Evolutionary conservation across 2,113 vertebrate genomes (phyloP).

Genomic region (Elgaria multicarinata): DNA sequence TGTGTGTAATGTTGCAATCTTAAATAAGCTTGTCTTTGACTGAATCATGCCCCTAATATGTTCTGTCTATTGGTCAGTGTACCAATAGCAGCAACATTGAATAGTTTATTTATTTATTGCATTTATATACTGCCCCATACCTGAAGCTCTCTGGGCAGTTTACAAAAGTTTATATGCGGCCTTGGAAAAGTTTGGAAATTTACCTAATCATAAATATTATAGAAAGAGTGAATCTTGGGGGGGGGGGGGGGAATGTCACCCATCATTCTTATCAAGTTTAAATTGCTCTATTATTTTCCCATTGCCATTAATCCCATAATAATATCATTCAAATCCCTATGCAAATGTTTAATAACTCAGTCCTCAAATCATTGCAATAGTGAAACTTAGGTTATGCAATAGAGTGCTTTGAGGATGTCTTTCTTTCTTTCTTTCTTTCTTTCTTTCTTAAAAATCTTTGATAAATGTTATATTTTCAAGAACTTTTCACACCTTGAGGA

Average conservation of each 20-base stretch:
- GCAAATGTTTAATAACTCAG: background rate
- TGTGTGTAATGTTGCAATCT: background rate
- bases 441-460: background rate
- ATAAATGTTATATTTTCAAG: accelerated
- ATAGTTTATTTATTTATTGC: too few species aligned
- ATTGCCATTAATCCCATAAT: background rate
- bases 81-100: background rate
- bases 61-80: too few species aligned
- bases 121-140: too few species aligned
- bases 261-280: background rate
- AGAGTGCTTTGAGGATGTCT: background rate
- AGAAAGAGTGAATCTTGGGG: background rate
- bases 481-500: slow-evolving; percentile 15
- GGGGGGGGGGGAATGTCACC: too few species aligned
- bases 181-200: background rate
- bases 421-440: background rate
- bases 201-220: background rate
- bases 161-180: background rate
- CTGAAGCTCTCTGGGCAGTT: too few species aligned
- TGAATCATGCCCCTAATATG: background rate
- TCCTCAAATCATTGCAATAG: background rate
- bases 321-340: background rate
- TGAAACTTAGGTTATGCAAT: background rate
- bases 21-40: background rate
- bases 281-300: background rate